Conservation (phyloP, 2,888 invertebrate species). For the Xestia xanthographa region DNA sequence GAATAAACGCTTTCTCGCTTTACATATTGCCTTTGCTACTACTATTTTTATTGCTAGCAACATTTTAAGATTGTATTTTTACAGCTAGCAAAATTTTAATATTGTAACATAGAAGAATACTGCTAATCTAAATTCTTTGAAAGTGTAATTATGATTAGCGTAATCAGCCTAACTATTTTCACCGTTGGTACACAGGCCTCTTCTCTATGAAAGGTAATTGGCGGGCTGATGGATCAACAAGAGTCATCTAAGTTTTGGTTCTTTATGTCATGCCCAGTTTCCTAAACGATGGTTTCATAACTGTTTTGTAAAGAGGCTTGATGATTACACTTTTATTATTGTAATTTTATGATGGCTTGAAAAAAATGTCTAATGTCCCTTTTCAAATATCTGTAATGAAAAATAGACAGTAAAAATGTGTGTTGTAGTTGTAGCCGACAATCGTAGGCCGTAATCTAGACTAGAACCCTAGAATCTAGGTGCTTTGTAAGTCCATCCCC, state of each 20-base stretch:
- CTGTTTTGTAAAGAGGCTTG: not conserved
- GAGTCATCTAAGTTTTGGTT: not conserved
- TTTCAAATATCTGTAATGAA: constrained; percentile 5
- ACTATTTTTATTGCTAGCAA: constrained; percentile 9
- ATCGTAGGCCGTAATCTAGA: constrained; percentile 35
- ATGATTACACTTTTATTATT: not conserved
- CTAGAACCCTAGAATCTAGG: constrained; percentile 42
- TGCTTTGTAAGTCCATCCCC: constrained; percentile 66
- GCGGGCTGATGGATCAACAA: not conserved
- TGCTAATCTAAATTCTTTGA: constrained; percentile 12
- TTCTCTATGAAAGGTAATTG: not conserved
- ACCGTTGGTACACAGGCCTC: not conserved
- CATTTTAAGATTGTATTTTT: not conserved
- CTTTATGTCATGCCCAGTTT: not conserved
- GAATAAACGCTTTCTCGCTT: constrained; percentile 33
- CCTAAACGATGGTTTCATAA: not conserved
- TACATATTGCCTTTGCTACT: constrained; percentile 44
- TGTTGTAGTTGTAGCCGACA: constrained; percentile 39
- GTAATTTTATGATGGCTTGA: not conserved
- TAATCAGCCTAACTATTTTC: not conserved
- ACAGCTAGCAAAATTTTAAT: constrained; percentile 2
- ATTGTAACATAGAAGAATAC: constrained; percentile 16
- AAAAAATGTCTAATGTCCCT: not conserved
- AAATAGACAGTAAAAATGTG: constrained; percentile 28
- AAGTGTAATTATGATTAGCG: not conserved